Base-by-base conservation (phyloP, 2,888 invertebrate species). In the Trypoxylon attenuatum region DNA sequence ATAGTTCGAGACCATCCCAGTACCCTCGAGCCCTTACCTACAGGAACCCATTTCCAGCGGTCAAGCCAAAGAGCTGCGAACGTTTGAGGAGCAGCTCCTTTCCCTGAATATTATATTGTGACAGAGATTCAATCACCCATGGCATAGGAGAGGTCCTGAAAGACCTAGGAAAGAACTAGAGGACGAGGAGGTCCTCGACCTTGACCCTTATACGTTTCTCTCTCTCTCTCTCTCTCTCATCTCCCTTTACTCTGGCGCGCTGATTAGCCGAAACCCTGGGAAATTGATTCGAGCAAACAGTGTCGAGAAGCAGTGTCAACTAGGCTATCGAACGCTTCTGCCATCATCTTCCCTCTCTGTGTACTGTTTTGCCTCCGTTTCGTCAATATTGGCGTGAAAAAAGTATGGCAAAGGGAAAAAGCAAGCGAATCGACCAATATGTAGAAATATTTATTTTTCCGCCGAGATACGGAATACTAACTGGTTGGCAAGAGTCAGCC, bases 81-180 rank as follows among this genome's bases (percentile, higher is more conserved):
- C 61, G 42, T 50, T 52, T 41, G 16, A 47, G 33, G 46, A 47
- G 22, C 19, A 39, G 39, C 33, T 21, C 41, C 21, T n/a, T n/a
- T n/a, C 66, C 63, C 62, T 70, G 63, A 70, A 73, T 73, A 64
- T 73, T 67, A 69, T 71, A 64, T 69, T 38, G 41, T 19, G 18
- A 23, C 18, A 13, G 57, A 54, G 66, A 73, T 65, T 70, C 66
- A 70, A 71, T 70, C 73, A 41, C 41, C 22, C 42, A 33, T 13
- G 29, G 18, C 38, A 21, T 23, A 49, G 22, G 42, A 23, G 51
- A 10, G 25, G 50, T 42, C 41, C 53, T 46, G 47, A 27, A 41
- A 8, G 52, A 51, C 22, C 25, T n/a, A n/a, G n/a, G n/a, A n/a
- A n/a, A n/a, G n/a, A n/a, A n/a, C n/a, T n/a, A n/a, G n/a, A n/a